phyloP scores from a whole-genome alignment of 2,888 invertebrate species.

The Ormyrus nitidulus region DNA sequence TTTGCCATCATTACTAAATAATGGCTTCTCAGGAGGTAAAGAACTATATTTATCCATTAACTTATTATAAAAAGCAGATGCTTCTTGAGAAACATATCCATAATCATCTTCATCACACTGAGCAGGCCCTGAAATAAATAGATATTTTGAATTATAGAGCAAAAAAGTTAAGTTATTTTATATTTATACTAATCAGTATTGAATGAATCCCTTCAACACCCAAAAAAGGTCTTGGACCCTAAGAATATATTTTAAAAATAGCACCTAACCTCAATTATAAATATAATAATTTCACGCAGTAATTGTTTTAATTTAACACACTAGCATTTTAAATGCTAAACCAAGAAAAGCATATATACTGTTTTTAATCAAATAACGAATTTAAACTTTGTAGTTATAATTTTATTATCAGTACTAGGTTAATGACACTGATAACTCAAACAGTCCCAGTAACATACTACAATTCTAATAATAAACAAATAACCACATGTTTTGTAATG shows the following conservation, averaged over 20 bases:
- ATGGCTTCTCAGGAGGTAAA: conserved; percentile 83
- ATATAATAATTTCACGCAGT: not conserved
- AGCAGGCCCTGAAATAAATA: conserved; percentile 77
- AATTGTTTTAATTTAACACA: too few species aligned
- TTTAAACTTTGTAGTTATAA: too few species aligned
- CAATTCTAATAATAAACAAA: too few species aligned
- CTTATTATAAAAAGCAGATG: conserved; percentile 87
- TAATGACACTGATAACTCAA: too few species aligned
- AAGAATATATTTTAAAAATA: conserved; percentile 39
- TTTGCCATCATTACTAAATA: conserved; percentile 79
- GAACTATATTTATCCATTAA: conserved; percentile 90
- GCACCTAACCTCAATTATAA: conserved; percentile 42
- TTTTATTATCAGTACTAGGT: too few species aligned
- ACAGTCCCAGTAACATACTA: too few species aligned
- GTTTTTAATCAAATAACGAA: too few species aligned
- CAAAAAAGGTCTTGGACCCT: conserved; percentile 31
- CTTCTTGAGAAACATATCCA: conserved; percentile 91
- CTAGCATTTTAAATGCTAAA: too few species aligned
- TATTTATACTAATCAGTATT: conserved; percentile 25
- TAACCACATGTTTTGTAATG: too few species aligned
- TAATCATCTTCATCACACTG: conserved; percentile 95
- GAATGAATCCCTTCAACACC: not conserved
- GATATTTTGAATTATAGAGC: not conserved
- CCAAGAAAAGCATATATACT: too few species aligned
- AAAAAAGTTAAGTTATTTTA: not conserved